phyloP scores from a whole-genome alignment of 1,140 invertebrate genomes.

The Phenacoccus solenopsis region DNA sequence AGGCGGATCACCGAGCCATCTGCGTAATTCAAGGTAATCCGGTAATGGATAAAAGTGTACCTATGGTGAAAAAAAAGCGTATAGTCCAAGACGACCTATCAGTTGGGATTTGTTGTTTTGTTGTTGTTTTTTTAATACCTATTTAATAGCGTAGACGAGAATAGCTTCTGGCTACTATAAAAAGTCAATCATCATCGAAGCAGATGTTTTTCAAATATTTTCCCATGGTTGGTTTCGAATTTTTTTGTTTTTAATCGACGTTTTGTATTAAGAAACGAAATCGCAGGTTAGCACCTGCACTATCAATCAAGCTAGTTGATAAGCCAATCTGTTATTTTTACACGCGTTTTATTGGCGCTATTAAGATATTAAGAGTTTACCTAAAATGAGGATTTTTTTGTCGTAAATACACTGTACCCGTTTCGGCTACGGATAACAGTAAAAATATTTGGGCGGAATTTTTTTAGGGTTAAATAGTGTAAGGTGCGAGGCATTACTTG shows the following conservation, averaged over 20 bases:
- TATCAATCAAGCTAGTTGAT: background rate
- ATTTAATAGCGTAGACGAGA: background rate
- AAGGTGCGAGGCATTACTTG: no score
- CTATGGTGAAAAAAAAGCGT: background rate
- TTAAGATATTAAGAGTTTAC: no score
- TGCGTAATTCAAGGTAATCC: background rate
- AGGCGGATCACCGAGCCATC: background rate
- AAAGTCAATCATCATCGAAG: background rate
- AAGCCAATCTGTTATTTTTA: background rate
- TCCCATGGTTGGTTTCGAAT: background rate
- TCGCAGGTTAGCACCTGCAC: background rate
- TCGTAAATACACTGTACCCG: no score
- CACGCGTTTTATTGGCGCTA: background rate
- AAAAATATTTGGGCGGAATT: no score
- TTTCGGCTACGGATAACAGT: no score
- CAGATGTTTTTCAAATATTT: background rate
- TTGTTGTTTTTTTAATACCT: background rate
- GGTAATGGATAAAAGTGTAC: background rate
- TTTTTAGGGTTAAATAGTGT: no score
- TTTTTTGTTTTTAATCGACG: background rate
- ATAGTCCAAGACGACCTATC: background rate
- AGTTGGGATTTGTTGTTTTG: background rate
- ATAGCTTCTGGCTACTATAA: background rate
- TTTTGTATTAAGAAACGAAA: background rate
- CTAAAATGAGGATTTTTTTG: no score